These are phyloP conservation scores for Heliconius himera DNA, from an alignment of 1,140 invertebrate genomes.

Conservation along the genomic window DNA sequence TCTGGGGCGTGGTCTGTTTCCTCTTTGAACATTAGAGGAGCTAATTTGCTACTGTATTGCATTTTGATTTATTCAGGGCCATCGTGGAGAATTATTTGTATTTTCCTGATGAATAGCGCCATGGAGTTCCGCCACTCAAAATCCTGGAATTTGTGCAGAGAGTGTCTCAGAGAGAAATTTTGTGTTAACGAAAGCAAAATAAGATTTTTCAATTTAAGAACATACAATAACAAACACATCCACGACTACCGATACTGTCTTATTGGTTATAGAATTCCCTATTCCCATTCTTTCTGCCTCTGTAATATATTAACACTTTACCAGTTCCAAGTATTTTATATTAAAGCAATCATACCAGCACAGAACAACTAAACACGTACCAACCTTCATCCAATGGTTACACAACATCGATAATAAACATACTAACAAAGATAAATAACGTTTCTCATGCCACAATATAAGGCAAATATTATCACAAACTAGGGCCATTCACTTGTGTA, in stretches of 20 bases:
- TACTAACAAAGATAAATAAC: conserved; percentile 16
- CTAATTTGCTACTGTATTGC: not conserved
- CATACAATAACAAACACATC: too few relatives aligned
- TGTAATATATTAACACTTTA: not conserved
- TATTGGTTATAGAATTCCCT: too few relatives aligned
- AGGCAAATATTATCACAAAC: conserved; percentile 14
- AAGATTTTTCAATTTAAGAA: too few relatives aligned
- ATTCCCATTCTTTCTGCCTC: not conserved
- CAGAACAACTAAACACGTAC: not conserved
- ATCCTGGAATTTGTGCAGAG: too few relatives aligned
- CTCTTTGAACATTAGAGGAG: not conserved
- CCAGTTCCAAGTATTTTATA: not conserved
- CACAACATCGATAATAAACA: conserved; percentile 7
- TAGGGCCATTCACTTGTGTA: conserved; percentile 6
- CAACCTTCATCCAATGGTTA: conserved; percentile 1
- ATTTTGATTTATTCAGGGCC: not conserved
- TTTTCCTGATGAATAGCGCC: not conserved
- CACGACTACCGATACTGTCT: too few relatives aligned
- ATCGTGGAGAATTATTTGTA: not conserved
- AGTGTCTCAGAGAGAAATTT: too few relatives aligned
- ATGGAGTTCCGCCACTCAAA: too few relatives aligned
- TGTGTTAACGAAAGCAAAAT: too few relatives aligned
- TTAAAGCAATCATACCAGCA: not conserved
- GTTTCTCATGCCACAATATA: conserved; percentile 14
- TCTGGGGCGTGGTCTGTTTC: conserved; percentile 18